Percentiles rank a stretch among this genome's conserved stretches.
These are phyloP conservation scores for Sciaenops ocellatus DNA, from an alignment of 2,797 vertebrate species.

Conservation along the genomic window DNA sequence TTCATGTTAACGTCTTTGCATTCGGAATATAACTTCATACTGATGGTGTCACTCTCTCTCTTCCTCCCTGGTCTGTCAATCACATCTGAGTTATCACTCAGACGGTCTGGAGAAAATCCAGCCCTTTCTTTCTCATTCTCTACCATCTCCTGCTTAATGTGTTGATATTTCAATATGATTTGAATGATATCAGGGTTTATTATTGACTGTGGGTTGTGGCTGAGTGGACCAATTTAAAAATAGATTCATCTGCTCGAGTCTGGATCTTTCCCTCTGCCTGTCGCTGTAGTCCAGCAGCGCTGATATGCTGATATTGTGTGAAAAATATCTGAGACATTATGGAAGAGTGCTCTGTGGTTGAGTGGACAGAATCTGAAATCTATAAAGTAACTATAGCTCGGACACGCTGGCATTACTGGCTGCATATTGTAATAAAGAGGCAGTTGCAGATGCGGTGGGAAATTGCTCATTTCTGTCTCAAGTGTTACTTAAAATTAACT, in stretches of 20 bases:
- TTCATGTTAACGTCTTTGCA: not conserved
- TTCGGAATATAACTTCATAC: slow-evolving; percentile 32
- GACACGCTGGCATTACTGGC: slow-evolving; percentile 13
- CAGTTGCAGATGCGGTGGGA: slow-evolving; percentile 22
- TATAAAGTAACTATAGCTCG: slow-evolving; percentile 30
- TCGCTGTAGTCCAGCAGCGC: slow-evolving; percentile 21
- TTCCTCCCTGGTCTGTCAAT: slow-evolving; percentile 17
- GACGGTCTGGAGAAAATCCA: slow-evolving; percentile 21
- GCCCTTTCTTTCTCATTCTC: slow-evolving; percentile 35
- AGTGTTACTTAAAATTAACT: slow-evolving; percentile 11
- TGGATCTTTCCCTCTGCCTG: slow-evolving; percentile 15
- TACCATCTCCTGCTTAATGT: slow-evolving; percentile 26
- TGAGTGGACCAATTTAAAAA: slow-evolving; percentile 68
- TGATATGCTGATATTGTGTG: slow-evolving; percentile 49
- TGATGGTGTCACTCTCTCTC: slow-evolving; percentile 6
- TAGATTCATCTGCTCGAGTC: slow-evolving; percentile 50
- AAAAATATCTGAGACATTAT: slow-evolving; percentile 54
- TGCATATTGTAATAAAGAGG: slow-evolving; percentile 20
- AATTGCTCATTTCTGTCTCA: slow-evolving; percentile 6
- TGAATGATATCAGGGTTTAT: slow-evolving; percentile 71
- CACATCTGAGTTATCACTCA: slow-evolving; percentile 30
- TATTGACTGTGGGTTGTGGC: slow-evolving; percentile 70
- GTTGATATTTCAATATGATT: slow-evolving; percentile 68
- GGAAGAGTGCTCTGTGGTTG: slow-evolving; percentile 28
- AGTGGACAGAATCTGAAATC: slow-evolving; percentile 44